phyloP scores from a whole-genome alignment of 2,113 vertebrate species.

The Pseudopodoces humilis region DNA sequence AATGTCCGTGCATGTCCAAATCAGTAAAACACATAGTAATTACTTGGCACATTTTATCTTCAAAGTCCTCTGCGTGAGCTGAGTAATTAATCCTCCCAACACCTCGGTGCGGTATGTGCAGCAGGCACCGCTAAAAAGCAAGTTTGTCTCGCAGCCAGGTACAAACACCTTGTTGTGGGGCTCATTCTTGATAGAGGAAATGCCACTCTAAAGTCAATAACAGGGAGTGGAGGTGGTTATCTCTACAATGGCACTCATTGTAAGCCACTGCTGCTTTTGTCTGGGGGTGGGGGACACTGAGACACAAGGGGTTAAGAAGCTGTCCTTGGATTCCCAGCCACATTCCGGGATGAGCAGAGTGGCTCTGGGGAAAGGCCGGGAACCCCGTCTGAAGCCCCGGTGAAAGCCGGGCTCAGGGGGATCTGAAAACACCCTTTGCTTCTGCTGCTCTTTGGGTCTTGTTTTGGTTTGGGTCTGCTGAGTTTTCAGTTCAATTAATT shows the following conservation, averaged over 20 bases:
- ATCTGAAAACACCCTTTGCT: no score
- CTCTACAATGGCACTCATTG: background rate
- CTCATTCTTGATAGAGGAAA: background rate
- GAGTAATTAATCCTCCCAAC: conserved; percentile 59
- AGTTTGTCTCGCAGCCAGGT: background rate
- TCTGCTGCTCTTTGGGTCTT: no score
- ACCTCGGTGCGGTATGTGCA: conserved; percentile 40
- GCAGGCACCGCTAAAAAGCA: background rate
- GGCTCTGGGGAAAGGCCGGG: rapidly evolving
- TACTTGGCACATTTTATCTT: conserved; percentile 55
- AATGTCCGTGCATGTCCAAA: background rate
- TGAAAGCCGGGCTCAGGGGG: no score
- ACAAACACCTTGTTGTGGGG: conserved; percentile 38
- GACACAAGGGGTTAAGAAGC: background rate
- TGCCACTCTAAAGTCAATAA: background rate
- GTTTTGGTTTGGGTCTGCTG: no score
- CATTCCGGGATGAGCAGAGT: background rate
- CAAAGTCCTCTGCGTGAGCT: conserved; percentile 1
- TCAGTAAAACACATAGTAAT: conserved; percentile 44
- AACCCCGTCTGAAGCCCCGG: background rate
- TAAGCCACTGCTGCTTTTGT: background rate
- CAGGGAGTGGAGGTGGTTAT: background rate
- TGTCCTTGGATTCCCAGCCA: background rate
- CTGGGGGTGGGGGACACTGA: background rate
- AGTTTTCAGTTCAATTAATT: background rate